A percentile compares a stretch with the other conserved stretches of the same genome.
These are phyloP conservation scores for Euleptes europaea DNA, from an alignment of 2,113 vertebrate species.

Conservation along the genomic window DNA sequence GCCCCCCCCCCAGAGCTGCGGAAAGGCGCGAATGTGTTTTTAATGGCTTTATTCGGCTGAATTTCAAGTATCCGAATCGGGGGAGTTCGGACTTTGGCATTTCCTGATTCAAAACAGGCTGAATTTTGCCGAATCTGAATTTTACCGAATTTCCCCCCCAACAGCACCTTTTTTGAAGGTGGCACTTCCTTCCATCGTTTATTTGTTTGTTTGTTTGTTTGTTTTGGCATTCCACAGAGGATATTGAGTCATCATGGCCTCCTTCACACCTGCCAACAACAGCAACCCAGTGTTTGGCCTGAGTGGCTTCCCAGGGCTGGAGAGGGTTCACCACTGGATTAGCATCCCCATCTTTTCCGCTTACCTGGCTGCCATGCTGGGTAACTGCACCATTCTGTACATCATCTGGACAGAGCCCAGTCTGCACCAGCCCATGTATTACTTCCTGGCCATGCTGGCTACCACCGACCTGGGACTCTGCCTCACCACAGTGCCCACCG, in stretches of 20 bases:
- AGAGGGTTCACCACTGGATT: background rate
- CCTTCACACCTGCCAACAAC: background rate
- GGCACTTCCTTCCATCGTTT: too few relatives aligned
- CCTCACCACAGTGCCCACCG: background rate
- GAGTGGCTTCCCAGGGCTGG: background rate
- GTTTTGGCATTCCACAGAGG: background rate
- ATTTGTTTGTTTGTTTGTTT: too few relatives aligned
- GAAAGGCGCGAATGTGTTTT: too few relatives aligned
- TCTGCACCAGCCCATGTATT: background rate
- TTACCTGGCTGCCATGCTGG: background rate
- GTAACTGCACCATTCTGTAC: background rate
- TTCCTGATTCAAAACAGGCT: too few relatives aligned
- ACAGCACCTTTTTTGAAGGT: too few relatives aligned
- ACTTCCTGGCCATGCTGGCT: conserved; percentile 6
- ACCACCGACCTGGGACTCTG: background rate
- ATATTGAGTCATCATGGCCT: background rate
- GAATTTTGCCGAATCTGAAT: too few relatives aligned
- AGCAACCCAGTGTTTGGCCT: background rate
- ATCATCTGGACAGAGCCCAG: background rate
- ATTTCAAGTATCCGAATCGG: too few relatives aligned
- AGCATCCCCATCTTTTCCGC: background rate
- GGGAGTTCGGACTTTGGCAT: too few relatives aligned
- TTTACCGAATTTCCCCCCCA: too few relatives aligned
- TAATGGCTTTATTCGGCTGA: too few relatives aligned
- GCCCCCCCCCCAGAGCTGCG: too few relatives aligned